A percentile compares a stretch with the other conserved stretches of the same genome.
Conservation (phyloP, 1,140 invertebrate species). For the Polypedilum pembai region DNA sequence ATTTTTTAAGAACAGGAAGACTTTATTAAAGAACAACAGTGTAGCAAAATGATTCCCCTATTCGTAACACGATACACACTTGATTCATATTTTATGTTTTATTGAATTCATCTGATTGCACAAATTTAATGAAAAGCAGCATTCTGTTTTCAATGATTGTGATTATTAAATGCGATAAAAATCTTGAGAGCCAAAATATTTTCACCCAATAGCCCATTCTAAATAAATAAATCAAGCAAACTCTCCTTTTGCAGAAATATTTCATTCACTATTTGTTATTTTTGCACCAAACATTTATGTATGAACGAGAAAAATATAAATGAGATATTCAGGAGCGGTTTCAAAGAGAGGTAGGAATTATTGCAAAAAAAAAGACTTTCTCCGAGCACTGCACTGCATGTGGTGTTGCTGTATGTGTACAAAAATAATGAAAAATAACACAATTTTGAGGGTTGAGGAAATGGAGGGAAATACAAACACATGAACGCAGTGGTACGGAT, state of each 20-base stretch:
- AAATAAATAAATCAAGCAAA: background rate
- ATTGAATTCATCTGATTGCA: constrained; percentile 3
- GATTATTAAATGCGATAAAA: too few relatives aligned
- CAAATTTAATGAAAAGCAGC: constrained; percentile 10
- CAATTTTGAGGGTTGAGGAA: background rate
- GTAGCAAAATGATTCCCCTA: background rate
- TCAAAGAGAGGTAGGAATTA: background rate
- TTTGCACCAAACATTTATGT: background rate
- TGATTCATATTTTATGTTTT: background rate
- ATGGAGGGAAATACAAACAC: too few relatives aligned
- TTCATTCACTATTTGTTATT: constrained; percentile 10
- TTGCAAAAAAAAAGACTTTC: background rate
- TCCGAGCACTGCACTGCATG: background rate
- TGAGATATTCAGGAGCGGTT: background rate
- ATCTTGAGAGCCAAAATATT: too few relatives aligned
- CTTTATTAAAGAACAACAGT: background rate
- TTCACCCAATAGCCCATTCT: too few relatives aligned
- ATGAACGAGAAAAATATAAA: background rate
- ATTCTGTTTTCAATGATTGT: background rate
- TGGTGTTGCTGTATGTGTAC: background rate
- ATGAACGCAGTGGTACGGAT: background rate
- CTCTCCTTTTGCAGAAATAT: background rate
- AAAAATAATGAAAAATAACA: constrained; percentile 6
- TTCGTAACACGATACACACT: background rate
- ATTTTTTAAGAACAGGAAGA: background rate